Evolutionary conservation across 1,140 invertebrate genomes (phyloP).

Genomic region (Drosophila trapezifrons): DNA sequence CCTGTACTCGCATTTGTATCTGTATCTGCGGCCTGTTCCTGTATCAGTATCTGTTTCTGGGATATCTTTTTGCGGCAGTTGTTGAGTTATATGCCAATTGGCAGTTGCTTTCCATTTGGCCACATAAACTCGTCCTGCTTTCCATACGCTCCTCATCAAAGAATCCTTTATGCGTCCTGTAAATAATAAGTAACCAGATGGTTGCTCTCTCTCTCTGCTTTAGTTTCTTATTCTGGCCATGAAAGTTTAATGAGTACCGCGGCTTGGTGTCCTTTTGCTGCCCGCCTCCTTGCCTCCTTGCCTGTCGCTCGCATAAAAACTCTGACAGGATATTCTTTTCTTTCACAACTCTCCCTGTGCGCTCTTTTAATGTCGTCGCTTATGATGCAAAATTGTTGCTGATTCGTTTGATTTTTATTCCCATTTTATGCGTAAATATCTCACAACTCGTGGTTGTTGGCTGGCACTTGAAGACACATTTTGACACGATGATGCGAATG

Average conservation of each 20-base stretch:
- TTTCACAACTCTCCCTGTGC: constrained; percentile 11
- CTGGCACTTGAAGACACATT: constrained; percentile 32
- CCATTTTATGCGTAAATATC: constrained; percentile 40
- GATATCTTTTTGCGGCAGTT: constrained; percentile 39
- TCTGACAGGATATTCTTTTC: constrained; percentile 29
- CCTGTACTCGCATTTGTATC: constrained; percentile 27
- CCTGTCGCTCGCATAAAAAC: constrained; percentile 44
- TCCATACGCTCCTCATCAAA: constrained; percentile 37
- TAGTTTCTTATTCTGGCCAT: constrained; percentile 49
- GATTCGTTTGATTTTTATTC: constrained; percentile 60
- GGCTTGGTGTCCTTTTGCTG: constrained; percentile 33
- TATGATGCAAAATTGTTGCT: constrained; percentile 68
- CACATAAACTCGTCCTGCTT: constrained; percentile 54
- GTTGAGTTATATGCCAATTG: constrained; percentile 71
- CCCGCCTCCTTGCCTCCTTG: background rate
- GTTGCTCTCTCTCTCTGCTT: constrained; percentile 1
- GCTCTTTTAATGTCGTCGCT: constrained; percentile 58
- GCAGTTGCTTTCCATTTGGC: constrained; percentile 66
- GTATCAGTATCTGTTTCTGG: constrained; percentile 7
- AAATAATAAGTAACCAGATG: constrained; percentile 41
- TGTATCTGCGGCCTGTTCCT: constrained; percentile 32
- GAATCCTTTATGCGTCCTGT: constrained; percentile 25
- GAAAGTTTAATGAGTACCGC: constrained; percentile 66
- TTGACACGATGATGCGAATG: constrained; percentile 5
- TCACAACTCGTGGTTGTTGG: constrained; percentile 19